Conservation (phyloP, 1,140 invertebrate genomes). For the Panulirus ornatus region DNA sequence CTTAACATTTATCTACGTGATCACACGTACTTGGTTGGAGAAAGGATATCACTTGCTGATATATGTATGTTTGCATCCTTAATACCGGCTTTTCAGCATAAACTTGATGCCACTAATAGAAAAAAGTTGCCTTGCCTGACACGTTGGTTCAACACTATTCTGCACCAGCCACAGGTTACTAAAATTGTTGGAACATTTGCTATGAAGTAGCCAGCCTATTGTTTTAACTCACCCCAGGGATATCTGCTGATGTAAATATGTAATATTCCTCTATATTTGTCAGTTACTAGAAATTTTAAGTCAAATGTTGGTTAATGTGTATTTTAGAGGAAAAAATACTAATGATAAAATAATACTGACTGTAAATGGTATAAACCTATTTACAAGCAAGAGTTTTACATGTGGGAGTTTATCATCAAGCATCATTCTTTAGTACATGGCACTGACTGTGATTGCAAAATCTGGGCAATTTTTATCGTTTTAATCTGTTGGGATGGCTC, state of each 20-base stretch:
- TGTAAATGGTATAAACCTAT: neutral
- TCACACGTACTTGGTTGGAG: conserved; percentile 81
- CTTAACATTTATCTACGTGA: conserved; percentile 79
- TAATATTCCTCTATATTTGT: neutral
- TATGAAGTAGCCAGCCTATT: neutral
- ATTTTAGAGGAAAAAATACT: neutral
- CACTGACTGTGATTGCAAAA: too few relatives aligned
- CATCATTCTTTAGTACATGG: too few relatives aligned
- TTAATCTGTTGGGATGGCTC: too few relatives aligned
- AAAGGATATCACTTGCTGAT: conserved; percentile 81
- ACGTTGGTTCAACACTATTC: conserved; percentile 82
- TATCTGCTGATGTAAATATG: too few relatives aligned
- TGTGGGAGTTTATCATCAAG: too few relatives aligned
- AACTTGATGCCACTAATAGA: conserved; percentile 59
- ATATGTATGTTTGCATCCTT: conserved; percentile 80
- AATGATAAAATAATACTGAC: neutral
- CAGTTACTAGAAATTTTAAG: neutral
- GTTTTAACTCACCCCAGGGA: too few relatives aligned
- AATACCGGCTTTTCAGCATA: conserved; percentile 79
- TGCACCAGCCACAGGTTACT: conserved; percentile 80
- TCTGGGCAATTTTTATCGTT: too few relatives aligned
- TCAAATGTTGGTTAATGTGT: neutral
- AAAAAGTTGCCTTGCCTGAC: conserved; percentile 71
- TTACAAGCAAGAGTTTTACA: neutral
- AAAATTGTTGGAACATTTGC: neutral